Conservation (phyloP, 64 coral and sea anemone species). For the Trachythela sp. region DNA sequence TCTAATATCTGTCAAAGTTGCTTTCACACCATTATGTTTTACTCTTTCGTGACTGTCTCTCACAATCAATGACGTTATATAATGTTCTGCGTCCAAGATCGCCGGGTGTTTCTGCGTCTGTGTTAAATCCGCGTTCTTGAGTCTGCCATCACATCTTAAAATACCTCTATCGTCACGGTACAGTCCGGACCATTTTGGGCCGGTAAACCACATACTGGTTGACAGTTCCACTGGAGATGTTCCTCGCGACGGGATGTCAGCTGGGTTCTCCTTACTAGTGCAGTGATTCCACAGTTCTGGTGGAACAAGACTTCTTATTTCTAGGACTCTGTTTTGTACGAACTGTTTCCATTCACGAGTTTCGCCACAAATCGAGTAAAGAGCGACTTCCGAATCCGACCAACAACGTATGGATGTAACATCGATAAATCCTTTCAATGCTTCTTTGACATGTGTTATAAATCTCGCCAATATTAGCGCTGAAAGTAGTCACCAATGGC, state of each 20-base stretch:
- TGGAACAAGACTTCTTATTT: constrained; percentile 38
- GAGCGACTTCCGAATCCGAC: constrained; percentile 19
- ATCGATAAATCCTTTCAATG: neutral
- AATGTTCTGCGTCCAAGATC: constrained; percentile 31
- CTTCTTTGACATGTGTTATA: constrained; percentile 14
- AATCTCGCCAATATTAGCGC: constrained; percentile 36
- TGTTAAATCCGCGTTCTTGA: constrained; percentile 41
- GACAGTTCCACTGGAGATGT: constrained; percentile 8
- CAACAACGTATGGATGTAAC: constrained; percentile 6
- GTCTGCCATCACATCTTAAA: constrained; percentile 41
- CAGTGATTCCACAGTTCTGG: constrained; percentile 27
- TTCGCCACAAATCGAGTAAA: constrained; percentile 46
- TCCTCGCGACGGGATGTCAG: constrained; percentile 33
- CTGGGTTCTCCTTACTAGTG: neutral
- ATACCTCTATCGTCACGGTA: constrained; percentile 34
- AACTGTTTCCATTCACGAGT: constrained; percentile 42
- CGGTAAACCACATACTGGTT: constrained; percentile 36
- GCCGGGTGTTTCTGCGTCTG: constrained; percentile 36
- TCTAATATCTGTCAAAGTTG: constrained; percentile 2
- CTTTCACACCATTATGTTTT: constrained; percentile 36
- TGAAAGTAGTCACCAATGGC: neutral
- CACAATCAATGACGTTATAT: constrained; percentile 39
- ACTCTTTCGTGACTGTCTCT: constrained; percentile 24
- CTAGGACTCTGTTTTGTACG: constrained; percentile 47
- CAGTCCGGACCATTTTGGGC: constrained; percentile 49